Evolutionary conservation across 2,888 invertebrate species (phyloP).

Genomic region (Syritta pipiens): DNA sequence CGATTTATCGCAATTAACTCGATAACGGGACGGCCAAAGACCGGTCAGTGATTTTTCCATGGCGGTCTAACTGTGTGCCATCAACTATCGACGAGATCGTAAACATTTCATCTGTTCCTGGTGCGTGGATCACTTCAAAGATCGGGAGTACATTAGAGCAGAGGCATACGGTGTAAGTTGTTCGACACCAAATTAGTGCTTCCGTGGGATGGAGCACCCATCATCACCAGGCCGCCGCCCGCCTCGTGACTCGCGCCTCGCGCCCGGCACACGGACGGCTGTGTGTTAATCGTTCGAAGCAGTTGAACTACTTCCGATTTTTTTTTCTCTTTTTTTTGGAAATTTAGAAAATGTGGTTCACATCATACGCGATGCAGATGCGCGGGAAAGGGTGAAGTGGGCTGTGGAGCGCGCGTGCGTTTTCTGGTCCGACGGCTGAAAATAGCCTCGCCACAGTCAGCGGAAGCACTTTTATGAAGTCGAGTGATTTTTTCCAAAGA

Average conservation of each 20-base stretch:
- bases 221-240: slow-evolving; percentile 17
- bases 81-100: slow-evolving; percentile 33
- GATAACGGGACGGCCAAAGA: slow-evolving; percentile 30
- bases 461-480: slow-evolving; percentile 52
- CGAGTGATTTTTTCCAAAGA: slow-evolving; percentile 38
- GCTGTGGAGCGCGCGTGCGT: slow-evolving; percentile 7
- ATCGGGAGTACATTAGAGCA: slow-evolving; percentile 47
- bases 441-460: slow-evolving; percentile 32
- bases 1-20: slow-evolving; percentile 61
- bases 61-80: neutral
- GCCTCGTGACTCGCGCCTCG: no score
- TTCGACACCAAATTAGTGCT: slow-evolving; percentile 57
- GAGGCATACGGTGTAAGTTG: slow-evolving; percentile 49
- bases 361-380: slow-evolving; percentile 44
- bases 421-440: slow-evolving; percentile 7
- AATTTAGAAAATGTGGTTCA: slow-evolving; percentile 44
- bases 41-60: slow-evolving; percentile 37
- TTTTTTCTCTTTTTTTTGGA: neutral
- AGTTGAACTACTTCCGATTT: slow-evolving; percentile 53
- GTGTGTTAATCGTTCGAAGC: slow-evolving; percentile 50
- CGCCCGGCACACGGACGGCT: neutral
- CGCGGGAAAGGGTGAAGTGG: slow-evolving; percentile 14
- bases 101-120: slow-evolving; percentile 33
- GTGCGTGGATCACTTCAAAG: slow-evolving; percentile 38
- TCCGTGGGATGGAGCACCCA: slow-evolving; percentile 41